Evolutionary conservation across 2,113 vertebrate genomes (phyloP).

Genomic region (Arvicanthis niloticus): DNA sequence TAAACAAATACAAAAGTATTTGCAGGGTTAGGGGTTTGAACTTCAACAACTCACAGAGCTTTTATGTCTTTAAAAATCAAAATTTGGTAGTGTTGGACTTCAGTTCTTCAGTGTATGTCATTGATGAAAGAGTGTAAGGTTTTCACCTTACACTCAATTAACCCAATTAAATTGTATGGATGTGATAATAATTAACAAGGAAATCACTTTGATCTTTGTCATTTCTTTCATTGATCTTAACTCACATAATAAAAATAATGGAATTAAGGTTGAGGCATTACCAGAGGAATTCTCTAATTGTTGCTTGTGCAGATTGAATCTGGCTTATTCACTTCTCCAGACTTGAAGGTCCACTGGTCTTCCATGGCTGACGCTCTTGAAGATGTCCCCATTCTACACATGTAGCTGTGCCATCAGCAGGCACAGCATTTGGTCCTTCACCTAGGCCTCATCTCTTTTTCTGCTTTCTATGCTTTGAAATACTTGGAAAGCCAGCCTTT

Average conservation of each 20-base stretch:
- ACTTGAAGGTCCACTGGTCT: conserved; percentile 91
- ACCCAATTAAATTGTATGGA: conserved; percentile 44
- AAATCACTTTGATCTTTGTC: conserved; percentile 43
- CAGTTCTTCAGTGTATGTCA: not conserved
- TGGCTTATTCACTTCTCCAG: conserved; percentile 92
- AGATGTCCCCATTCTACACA: not conserved
- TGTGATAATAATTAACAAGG: conserved; percentile 41
- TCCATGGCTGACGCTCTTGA: conserved; percentile 85
- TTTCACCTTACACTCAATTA: not conserved
- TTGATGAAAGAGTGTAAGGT: not conserved
- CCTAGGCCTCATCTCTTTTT: not conserved
- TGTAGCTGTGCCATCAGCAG: not conserved
- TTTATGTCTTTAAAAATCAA: not conserved
- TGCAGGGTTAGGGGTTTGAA: not conserved
- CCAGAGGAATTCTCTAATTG: conserved; percentile 94
- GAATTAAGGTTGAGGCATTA: conserved; percentile 88
- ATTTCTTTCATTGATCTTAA: conserved; percentile 69
- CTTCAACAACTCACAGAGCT: not conserved
- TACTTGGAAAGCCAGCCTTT: not conserved
- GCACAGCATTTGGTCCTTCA: not conserved
- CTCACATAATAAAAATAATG: conserved; percentile 91
- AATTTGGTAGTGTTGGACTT: not conserved
- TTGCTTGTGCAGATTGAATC: conserved; percentile 90
- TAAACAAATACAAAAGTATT: not conserved
- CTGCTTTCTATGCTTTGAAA: not conserved